Evolutionary conservation across 1,140 invertebrate species (phyloP).

Genomic region (Drosophila bifasciata): DNA sequence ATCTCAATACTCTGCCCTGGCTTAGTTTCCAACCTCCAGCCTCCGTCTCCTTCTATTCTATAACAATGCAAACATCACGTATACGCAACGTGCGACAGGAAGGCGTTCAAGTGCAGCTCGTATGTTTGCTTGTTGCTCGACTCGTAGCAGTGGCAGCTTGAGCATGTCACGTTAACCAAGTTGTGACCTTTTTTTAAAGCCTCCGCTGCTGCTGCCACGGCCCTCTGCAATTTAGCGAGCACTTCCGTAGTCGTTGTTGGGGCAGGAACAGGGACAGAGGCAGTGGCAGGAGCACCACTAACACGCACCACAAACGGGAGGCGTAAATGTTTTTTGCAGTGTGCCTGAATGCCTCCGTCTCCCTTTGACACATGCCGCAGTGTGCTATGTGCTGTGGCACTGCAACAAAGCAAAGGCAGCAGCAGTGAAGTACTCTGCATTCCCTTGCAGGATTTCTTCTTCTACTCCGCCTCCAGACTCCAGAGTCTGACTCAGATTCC

Average conservation of each 20-base stretch:
- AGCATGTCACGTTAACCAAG: slow-evolving; percentile 47
- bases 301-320: slow-evolving; percentile 21
- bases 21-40: not conserved
- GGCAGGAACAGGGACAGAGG: too few relatives aligned
- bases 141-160: slow-evolving; percentile 6
- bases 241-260: slow-evolving; percentile 37
- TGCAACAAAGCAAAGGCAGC: slow-evolving; percentile 5
- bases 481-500: not conserved
- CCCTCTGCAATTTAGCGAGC: slow-evolving; percentile 47
- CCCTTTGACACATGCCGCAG: slow-evolving; percentile 20
- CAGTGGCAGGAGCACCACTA: too few relatives aligned
- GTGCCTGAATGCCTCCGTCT: slow-evolving; percentile 13
- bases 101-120: slow-evolving; percentile 44
- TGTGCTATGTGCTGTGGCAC: slow-evolving; percentile 3
- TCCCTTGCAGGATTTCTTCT: slow-evolving; percentile 1
- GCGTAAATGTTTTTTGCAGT: slow-evolving; percentile 5
- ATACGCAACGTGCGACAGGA: slow-evolving; percentile 58
- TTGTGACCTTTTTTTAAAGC: slow-evolving; percentile 58
- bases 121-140: slow-evolving; percentile 18
- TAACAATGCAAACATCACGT: slow-evolving; percentile 50
- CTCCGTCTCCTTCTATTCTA: slow-evolving; percentile 8
- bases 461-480: not conserved
- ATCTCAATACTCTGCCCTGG: too few relatives aligned
- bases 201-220: slow-evolving; percentile 3
- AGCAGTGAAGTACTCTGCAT: slow-evolving; percentile 1